A percentile compares a stretch with the other conserved stretches of the same genome.
Conservation (phyloP, 2,888 invertebrate genomes). For the Thereva unica region DNA sequence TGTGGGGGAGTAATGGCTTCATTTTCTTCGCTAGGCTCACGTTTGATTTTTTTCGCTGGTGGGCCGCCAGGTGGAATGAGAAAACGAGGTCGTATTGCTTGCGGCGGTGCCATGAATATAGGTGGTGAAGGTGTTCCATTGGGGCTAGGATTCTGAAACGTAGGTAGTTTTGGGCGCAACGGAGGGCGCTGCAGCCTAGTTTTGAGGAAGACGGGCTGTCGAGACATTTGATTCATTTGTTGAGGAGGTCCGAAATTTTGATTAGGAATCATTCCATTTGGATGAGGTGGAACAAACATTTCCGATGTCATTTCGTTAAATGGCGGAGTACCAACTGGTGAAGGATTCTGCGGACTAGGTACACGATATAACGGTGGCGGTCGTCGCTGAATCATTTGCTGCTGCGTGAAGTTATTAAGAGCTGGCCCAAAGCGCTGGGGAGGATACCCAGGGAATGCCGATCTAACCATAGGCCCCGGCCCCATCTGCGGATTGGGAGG, state of each 20-base stretch:
- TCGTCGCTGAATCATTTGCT: constrained; percentile 37
- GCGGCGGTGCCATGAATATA: constrained; percentile 43
- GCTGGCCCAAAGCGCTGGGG: constrained; percentile 17
- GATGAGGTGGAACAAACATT: constrained; percentile 44
- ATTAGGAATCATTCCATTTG: constrained; percentile 43
- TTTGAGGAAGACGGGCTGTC: constrained; percentile 44
- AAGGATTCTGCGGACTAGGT: constrained; percentile 40
- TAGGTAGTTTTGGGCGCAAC: constrained; percentile 32
- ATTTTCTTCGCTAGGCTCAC: constrained; percentile 70
- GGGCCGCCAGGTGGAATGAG: constrained; percentile 2
- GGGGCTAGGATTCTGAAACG: constrained; percentile 28
- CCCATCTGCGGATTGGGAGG: constrained; percentile 20
- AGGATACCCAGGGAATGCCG: constrained; percentile 17
- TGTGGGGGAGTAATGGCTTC: constrained; percentile 76
- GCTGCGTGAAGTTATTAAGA: constrained; percentile 10
- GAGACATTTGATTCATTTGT: constrained; percentile 40
- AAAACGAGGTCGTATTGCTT: constrained; percentile 27
- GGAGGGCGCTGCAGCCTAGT: constrained; percentile 43
- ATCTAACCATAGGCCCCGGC: background rate
- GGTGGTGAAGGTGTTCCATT: constrained; percentile 41
- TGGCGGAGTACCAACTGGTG: constrained; percentile 39
- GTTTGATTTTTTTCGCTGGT: constrained; percentile 43
- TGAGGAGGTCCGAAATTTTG: constrained; percentile 13
- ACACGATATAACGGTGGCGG: constrained; percentile 43
- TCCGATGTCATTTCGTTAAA: constrained; percentile 39